Conservation (phyloP, 2,113 vertebrate genomes). For the Daboia siamensis region DNA sequence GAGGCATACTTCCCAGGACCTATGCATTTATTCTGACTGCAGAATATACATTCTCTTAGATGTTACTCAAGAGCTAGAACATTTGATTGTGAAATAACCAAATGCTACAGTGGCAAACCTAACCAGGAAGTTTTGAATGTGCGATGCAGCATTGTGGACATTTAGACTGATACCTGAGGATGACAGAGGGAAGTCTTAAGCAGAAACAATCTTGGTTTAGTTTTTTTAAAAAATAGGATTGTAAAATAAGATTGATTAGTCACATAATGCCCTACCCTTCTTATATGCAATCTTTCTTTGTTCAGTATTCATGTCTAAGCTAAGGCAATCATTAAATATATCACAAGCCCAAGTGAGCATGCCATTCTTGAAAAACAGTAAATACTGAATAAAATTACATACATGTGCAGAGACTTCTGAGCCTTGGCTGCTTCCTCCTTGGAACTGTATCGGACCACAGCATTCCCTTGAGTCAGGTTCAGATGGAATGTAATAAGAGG, state of each 20-base stretch:
- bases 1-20: fast-evolving
- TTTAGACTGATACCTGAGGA: not conserved
- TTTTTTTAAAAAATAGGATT: not conserved
- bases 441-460: conserved; percentile 98
- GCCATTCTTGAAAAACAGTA: not conserved
- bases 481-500: conserved; percentile 98
- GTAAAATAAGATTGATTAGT: not conserved
- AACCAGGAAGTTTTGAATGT: not conserved
- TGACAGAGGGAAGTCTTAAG: not conserved
- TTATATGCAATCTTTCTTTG: not conserved
- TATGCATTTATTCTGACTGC: not conserved
- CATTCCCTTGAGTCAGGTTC: conserved; percentile 97
- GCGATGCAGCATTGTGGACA: not conserved
- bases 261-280: not conserved
- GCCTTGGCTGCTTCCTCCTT: conserved; percentile 98
- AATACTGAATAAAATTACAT: conserved; percentile 44
- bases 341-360: not conserved
- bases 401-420: conserved; percentile 99
- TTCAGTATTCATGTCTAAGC: not conserved
- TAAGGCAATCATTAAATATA: not conserved
- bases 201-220: not conserved
- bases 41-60: not conserved
- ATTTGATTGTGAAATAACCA: not conserved
- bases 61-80: not conserved
- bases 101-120: not conserved